Base-by-base conservation (phyloP, 2,888 invertebrate genomes). In the Operophtera brumata region DNA sequence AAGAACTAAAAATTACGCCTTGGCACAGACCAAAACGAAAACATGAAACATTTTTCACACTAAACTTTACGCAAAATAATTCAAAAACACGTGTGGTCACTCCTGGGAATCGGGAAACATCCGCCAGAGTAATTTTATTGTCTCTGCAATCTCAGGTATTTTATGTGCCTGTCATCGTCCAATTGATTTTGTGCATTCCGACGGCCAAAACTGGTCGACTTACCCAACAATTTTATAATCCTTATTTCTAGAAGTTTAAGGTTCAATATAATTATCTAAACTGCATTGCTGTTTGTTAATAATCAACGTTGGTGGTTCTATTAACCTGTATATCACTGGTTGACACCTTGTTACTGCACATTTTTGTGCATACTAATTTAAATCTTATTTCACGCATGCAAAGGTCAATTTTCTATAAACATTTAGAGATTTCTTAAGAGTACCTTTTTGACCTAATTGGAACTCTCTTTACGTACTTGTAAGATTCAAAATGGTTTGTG, bases 311-410 rank as follows among this genome's bases (percentile, higher is more conserved):
- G 83, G 83, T 76, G 73, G 70, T 70, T 75, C 73, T 77, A 77
- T 75, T 82, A 82, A 82, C 80, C 75, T 80, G 79, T 78, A 75
- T 75, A 78, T 80, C 81, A 76, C 77, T 73, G 76, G 69, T 77
- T 81, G 80, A 83, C 84, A 86, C 81, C 77, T 82, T 75, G 69
- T 71, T 73, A 66, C 65, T 59, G 47, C 25, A 59, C 42, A 53
- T 26, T 41, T 20, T 43, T 11, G 9, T 2, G 0, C 44, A 57
- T 32, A 36, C 14, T 9, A 69, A 46, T 60, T 48, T 61, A 1
- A 53, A 60, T 59, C 54, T 52, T 76, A 48, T n/a, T 0, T 0
- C 0, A 0, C 0, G 5, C 2, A 0, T 0, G 34, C 34, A 57
- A 48, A 35, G 57, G 30, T 56, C 8, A 54, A 45, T 49, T 52